Conservation (phyloP, 2,113 vertebrate species). For the Percopsis transmontana region DNA sequence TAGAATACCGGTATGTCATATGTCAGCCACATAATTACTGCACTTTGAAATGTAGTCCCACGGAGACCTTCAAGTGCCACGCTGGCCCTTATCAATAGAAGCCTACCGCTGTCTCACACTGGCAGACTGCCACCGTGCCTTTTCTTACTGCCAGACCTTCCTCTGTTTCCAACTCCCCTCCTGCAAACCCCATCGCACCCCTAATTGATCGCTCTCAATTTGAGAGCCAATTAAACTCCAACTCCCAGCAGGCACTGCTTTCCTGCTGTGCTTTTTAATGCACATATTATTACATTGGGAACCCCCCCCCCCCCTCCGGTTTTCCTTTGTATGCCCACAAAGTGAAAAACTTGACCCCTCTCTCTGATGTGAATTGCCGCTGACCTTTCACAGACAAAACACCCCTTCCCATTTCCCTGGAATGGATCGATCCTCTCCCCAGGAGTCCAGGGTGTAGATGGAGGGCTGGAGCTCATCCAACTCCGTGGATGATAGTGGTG, state of each 20-base stretch:
- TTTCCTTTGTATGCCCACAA: constrained; percentile 1
- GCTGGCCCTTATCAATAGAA: constrained; percentile 55
- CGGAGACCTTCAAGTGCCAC: constrained; percentile 49
- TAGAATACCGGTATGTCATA: constrained; percentile 60
- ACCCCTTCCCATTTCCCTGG: neutral
- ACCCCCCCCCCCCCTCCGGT: neutral
- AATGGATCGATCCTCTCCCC: constrained; percentile 45
- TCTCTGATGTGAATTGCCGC: constrained; percentile 9
- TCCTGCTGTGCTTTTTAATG: constrained; percentile 59
- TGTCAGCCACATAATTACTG: constrained; percentile 61
- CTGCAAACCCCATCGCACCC: constrained; percentile 19
- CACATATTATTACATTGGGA: constrained; percentile 46
- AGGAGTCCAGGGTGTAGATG: constrained; percentile 23
- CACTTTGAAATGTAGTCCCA: constrained; percentile 61
- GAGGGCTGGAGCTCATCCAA: constrained; percentile 22
- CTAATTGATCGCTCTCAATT: constrained; percentile 62
- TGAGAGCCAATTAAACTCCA: constrained; percentile 67
- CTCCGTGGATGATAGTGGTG: neutral
- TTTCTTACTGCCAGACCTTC: constrained; percentile 1
- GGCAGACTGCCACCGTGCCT: constrained; percentile 33
- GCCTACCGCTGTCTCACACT: constrained; percentile 24
- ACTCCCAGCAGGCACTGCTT: constrained; percentile 63
- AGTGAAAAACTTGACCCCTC: constrained; percentile 11
- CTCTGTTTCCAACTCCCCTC: constrained; percentile 26
- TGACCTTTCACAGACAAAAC: constrained; percentile 37